Percentiles rank a stretch among this genome's conserved stretches.
Conservation (phyloP, 2,888 invertebrate species). For the Malthinus flaveolus region DNA sequence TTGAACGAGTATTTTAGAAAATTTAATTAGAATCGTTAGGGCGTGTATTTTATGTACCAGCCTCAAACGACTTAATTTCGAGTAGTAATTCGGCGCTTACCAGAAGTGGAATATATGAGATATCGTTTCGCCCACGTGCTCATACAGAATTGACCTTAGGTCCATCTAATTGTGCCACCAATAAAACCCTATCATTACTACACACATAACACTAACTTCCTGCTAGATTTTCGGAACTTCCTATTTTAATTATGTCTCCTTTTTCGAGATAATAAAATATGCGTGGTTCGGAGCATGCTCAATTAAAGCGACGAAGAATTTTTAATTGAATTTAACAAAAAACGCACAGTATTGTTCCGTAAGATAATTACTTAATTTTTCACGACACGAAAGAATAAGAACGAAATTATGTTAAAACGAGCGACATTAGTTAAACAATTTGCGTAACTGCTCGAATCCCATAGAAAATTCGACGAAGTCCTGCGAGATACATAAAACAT, state of each 20-base stretch:
- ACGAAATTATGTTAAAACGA: neutral
- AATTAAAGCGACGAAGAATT: too few relatives aligned
- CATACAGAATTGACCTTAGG: conserved; percentile 34
- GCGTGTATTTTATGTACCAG: too few relatives aligned
- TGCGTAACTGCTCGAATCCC: neutral
- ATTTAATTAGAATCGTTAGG: too few relatives aligned
- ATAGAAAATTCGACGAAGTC: neutral
- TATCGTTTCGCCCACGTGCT: conserved; percentile 37
- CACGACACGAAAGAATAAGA: neutral
- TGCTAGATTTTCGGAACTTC: conserved; percentile 13
- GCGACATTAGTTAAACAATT: neutral
- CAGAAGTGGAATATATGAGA: conserved; percentile 12
- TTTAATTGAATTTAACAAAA: conserved; percentile 1
- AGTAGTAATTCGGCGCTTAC: neutral
- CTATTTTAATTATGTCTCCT: conserved; percentile 14
- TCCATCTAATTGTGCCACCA: conserved; percentile 28
- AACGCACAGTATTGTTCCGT: neutral
- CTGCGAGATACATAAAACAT: neutral
- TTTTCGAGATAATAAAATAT: conserved; percentile 9
- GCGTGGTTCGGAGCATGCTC: neutral
- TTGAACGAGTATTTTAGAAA: too few relatives aligned
- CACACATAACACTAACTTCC: conserved; percentile 13
- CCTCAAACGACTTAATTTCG: neutral
- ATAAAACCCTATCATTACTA: conserved; percentile 19
- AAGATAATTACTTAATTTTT: neutral